Percentiles rank a stretch among this genome's conserved stretches.
Conservation (phyloP, 2,888 invertebrate genomes). For the Corbicula japonica region DNA sequence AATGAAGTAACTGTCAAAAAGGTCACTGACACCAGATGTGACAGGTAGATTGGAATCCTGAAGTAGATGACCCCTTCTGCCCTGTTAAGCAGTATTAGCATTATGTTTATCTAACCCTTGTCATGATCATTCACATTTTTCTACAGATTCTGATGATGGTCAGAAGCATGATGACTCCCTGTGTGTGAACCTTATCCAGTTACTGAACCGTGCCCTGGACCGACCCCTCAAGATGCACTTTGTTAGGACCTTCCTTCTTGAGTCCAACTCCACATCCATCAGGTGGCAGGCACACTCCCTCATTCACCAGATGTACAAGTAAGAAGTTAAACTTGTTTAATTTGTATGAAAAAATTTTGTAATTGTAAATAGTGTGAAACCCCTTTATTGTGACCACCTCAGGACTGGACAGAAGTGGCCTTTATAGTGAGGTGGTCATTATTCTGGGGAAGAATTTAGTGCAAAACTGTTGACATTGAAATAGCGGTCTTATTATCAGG, state of each 20-base stretch:
- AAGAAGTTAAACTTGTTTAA: conserved; percentile 45
- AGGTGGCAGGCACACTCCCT: conserved; percentile 97
- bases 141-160: conserved; percentile 72
- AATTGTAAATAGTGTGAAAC: not conserved
- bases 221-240: conserved; percentile 90
- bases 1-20: not conserved
- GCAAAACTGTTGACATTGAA: not conserved
- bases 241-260: conserved; percentile 95
- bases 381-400: not conserved
- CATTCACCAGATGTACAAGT: conserved; percentile 85
- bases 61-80: too few relatives aligned
- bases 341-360: not conserved
- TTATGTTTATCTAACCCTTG: too few relatives aligned
- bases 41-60: too few relatives aligned
- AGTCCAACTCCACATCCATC: conserved; percentile 96
- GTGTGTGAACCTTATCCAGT: conserved; percentile 90
- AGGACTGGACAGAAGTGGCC: not conserved
- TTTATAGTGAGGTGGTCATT: not conserved
- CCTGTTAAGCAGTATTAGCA: not conserved
- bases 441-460: not conserved
- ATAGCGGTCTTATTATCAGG: too few relatives aligned
- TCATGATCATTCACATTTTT: too few relatives aligned
- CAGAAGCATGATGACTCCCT: conserved; percentile 88
- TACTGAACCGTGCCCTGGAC: conserved; percentile 90
- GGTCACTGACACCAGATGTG: too few relatives aligned